Conservation (phyloP, 92 coral and sea anemone genomes). For the Palythoa heliodiscus region DNA sequence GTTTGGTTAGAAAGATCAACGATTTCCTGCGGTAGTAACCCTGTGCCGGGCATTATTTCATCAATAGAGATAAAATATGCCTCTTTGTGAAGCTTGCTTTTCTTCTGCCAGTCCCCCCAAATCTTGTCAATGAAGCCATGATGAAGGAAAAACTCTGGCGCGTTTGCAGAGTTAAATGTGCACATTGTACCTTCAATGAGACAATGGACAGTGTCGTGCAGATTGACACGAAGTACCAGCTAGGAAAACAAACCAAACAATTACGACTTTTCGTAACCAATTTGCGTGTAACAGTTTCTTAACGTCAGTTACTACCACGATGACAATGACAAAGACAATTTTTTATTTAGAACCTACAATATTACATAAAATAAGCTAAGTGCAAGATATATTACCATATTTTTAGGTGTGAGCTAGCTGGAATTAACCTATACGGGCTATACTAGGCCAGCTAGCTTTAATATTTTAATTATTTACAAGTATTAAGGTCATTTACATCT, state of each 20-base stretch:
- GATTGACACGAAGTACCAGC: constrained; percentile 57
- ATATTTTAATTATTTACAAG: too few species aligned
- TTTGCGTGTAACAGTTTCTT: too few species aligned
- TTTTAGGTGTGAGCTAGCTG: too few species aligned
- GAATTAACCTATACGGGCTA: too few species aligned
- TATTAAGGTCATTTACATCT: too few species aligned
- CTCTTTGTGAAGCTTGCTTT: constrained; percentile 58
- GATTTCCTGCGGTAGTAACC: constrained; percentile 44
- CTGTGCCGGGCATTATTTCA: constrained; percentile 60
- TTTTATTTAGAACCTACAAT: too few species aligned
- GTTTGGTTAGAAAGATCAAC: constrained; percentile 63
- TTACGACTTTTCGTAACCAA: neutral
- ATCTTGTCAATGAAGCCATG: constrained; percentile 91
- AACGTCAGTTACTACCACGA: too few species aligned
- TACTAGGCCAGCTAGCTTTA: too few species aligned
- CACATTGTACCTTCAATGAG: constrained; percentile 87
- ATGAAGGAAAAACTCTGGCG: constrained; percentile 94
- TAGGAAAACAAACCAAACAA: constrained; percentile 15
- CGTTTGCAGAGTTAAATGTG: constrained; percentile 74
- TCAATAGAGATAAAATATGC: constrained; percentile 50
- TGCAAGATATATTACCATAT: too few species aligned
- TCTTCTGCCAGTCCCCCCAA: constrained; percentile 92
- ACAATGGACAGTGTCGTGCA: constrained; percentile 83
- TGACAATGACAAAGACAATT: too few species aligned
- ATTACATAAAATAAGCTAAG: too few species aligned